phyloP scores from a whole-genome alignment of 2,113 vertebrate genomes.

The Austrofundulus limnaeus region DNA sequence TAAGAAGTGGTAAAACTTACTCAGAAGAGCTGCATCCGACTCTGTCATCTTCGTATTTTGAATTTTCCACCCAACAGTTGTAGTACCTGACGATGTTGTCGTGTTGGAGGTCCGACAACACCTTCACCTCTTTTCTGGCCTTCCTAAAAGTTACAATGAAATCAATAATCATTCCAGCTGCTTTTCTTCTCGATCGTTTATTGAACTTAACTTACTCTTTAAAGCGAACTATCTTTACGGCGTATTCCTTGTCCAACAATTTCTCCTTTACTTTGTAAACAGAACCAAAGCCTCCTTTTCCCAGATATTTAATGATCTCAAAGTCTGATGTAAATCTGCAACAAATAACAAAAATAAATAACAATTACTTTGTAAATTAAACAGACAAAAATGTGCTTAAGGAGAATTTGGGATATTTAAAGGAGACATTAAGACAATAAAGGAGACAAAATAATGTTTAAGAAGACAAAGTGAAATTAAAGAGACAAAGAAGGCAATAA shows the following conservation, averaged over 20 bases:
- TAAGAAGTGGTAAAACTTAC: conserved; percentile 39
- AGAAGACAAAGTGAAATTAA: no score
- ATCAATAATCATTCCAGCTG: not conserved
- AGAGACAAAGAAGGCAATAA: no score
- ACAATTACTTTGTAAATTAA: no score
- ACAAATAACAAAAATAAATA: no score
- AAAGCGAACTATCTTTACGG: conserved; percentile 69
- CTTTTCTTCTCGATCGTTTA: not conserved
- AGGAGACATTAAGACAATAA: no score
- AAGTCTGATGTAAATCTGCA: conserved; percentile 63
- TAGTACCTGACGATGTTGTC: conserved; percentile 71
- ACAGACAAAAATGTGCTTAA: no score
- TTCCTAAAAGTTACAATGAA: conserved; percentile 52
- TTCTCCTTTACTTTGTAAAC: conserved; percentile 64
- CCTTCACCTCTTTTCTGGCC: conserved; percentile 52
- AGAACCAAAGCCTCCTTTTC: conserved; percentile 63
- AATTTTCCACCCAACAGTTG: conserved; percentile 60
- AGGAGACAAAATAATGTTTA: not conserved
- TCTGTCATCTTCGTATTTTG: conserved; percentile 13
- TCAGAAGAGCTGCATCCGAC: conserved; percentile 20
- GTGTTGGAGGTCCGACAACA: conserved; percentile 58
- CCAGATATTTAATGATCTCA: conserved; percentile 37
- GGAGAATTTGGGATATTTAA: no score
- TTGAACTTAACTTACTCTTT: conserved; percentile 43
- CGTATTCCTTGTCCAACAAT: conserved; percentile 28